Conservation (phyloP, 2,113 vertebrate genomes). For the Amblyopsis rosae region DNA sequence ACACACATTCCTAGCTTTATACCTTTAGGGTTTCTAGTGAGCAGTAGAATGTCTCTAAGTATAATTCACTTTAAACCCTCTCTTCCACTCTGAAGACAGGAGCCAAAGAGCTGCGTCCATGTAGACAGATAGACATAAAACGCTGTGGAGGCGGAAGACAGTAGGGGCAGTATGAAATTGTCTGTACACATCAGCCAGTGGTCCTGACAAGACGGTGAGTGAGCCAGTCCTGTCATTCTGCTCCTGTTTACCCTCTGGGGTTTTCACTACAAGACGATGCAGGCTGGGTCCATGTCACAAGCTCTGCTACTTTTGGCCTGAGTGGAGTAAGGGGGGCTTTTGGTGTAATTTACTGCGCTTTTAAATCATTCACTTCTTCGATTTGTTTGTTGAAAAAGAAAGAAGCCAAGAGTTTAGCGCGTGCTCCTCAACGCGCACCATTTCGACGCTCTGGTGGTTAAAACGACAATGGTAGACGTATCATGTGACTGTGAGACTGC, state of each 20-base stretch:
- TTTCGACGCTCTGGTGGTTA: slow-evolving; percentile 46
- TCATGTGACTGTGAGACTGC: slow-evolving; percentile 43
- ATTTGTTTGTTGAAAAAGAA: slow-evolving; percentile 34
- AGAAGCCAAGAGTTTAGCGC: slow-evolving; percentile 58
- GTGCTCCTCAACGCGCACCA: slow-evolving; percentile 26
- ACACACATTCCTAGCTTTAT: slow-evolving; percentile 44
- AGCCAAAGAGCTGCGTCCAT: slow-evolving; percentile 63
- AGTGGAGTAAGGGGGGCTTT: slow-evolving; percentile 57
- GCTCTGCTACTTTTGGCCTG: slow-evolving; percentile 11
- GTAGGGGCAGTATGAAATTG: slow-evolving; percentile 68
- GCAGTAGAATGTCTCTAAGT: slow-evolving; percentile 58
- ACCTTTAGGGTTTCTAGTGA: slow-evolving; percentile 63
- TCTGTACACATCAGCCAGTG: slow-evolving; percentile 75
- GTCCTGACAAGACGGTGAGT: slow-evolving; percentile 80
- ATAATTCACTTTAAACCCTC: slow-evolving; percentile 63
- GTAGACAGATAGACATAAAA: slow-evolving; percentile 68
- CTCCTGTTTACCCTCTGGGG: slow-evolving; percentile 71
- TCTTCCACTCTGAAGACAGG: slow-evolving; percentile 51
- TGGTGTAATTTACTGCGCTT: slow-evolving; percentile 75
- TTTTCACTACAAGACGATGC: slow-evolving; percentile 69
- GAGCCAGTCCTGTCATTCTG: slow-evolving; percentile 77
- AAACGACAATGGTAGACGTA: slow-evolving; percentile 36
- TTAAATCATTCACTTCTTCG: slow-evolving; percentile 77
- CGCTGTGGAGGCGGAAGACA: slow-evolving; percentile 48
- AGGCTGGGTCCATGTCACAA: slow-evolving; percentile 33